Evolutionary conservation across 2,797 vertebrate genomes (phyloP).

Genomic region (Dendrocincla fuliginosa): DNA sequence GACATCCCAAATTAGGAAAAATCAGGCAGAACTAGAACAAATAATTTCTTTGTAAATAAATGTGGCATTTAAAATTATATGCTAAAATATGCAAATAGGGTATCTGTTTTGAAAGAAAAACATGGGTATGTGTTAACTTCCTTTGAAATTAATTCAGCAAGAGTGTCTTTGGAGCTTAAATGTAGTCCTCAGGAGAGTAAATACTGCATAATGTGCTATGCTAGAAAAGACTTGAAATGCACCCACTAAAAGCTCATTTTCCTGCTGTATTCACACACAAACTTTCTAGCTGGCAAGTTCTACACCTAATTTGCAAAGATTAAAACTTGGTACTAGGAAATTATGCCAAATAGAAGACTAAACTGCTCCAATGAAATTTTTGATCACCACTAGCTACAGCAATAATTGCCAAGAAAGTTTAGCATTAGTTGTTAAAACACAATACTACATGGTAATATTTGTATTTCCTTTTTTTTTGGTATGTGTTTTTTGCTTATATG

Average conservation of each 20-base stretch:
- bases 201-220: conserved; percentile 60
- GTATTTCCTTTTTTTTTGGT: background rate
- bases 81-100: conserved; percentile 63
- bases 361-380: background rate
- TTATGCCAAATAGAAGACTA: background rate
- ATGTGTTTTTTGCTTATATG: background rate
- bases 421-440: background rate
- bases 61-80: conserved; percentile 39
- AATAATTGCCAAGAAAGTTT: background rate
- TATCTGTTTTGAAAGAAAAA: conserved; percentile 55
- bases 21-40: conserved; percentile 4
- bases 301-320: conserved; percentile 42
- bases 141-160: conserved; percentile 71
- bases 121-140: conserved; percentile 48
- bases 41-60: conserved; percentile 53
- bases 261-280: background rate
- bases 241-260: conserved; percentile 44
- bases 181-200: conserved; percentile 67
- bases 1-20: background rate
- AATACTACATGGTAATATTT: background rate
- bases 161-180: conserved; percentile 68
- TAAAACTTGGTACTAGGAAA: conserved; percentile 50
- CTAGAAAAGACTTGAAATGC: conserved; percentile 50
- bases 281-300: conserved; percentile 43
- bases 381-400: background rate